Evolutionary conservation across 2,797 vertebrate genomes (phyloP), one percentile per base, ranked within the genome.

Genomic region (Enteromius viviparus): DNA sequence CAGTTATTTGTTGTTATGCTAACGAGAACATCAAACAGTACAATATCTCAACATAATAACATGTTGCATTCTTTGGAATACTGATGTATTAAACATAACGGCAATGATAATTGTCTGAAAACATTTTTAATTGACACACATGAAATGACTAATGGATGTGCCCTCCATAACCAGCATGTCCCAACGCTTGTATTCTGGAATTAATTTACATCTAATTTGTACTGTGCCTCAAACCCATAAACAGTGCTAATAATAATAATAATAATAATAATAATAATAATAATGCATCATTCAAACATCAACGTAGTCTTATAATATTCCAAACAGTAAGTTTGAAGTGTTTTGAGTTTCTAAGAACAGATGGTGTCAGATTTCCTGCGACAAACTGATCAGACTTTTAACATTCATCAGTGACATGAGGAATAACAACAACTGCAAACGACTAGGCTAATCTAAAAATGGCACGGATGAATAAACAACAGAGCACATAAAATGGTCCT

Each of bases 401-500:
- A 23, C n/a, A 29, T 26, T 58, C 47, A 69, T 45, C 21, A n/a
- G 37, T 62, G 32, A 26, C 32, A 75, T 58, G n/a, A 76, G 4
- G 8, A 60, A 76, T 60, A 8, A 26, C 12, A 0, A 58, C 71
- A 42, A 76, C 12, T 40, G n/a, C 8, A 3, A 77, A 66, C 3
- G 12, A 32, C 45, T 6, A 51, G 49, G 6, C 49, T 5, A 66
- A n/a, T 34, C 3, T 65, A 49, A 66, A 19, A 65, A 29, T 51
- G 76, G 45, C 76, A 78, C 1, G 9, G 11, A 32, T 32, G 14
- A 76, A 58, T 5, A 14, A 42, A 76, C 10, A 42, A 76, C 10
- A 64, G 60, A 78, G 23, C 69, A 53, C 21, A 21, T 62, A 15
- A 34, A 74, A 81, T 32, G 58, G 70, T 64, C 55, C 45, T 53